phyloP scores from a whole-genome alignment of 1,140 invertebrate species.

The Drosophila novamexicana region DNA sequence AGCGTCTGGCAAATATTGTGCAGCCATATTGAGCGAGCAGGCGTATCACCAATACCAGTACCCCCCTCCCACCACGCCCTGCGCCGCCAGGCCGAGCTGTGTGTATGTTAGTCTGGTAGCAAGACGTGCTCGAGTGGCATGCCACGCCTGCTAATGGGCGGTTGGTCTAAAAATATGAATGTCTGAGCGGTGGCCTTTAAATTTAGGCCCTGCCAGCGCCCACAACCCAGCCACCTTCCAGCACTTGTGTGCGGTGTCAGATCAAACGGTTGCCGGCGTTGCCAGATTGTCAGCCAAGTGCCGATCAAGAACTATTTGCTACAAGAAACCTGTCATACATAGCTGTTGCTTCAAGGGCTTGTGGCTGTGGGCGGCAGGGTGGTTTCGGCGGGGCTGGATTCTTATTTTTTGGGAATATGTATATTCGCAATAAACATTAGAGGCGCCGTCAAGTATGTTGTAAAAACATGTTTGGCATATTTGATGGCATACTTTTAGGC shows the following conservation, averaged over 20 bases:
- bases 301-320: constrained; percentile 29
- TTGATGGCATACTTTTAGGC: constrained; percentile 79
- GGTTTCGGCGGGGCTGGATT: not conserved
- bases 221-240: no score
- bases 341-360: constrained; percentile 10
- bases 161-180: constrained; percentile 3
- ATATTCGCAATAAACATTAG: constrained; percentile 51
- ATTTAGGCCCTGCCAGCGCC: constrained; percentile 8
- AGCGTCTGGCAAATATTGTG: constrained; percentile 35
- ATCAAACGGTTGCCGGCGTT: constrained; percentile 48
- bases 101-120: constrained; percentile 1
- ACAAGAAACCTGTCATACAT: not conserved
- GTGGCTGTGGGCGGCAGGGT: not conserved
- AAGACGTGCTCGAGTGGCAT: constrained; percentile 48
- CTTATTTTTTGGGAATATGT: not conserved
- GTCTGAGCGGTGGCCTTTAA: constrained; percentile 10
- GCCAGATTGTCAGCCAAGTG: constrained; percentile 43
- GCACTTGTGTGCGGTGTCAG: constrained; percentile 31
- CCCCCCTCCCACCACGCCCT: not conserved
- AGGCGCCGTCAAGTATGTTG: constrained; percentile 44
- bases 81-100: not conserved
- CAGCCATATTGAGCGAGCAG: constrained; percentile 23
- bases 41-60: not conserved
- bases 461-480: constrained; percentile 77
- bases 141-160: constrained; percentile 27